These are phyloP conservation scores for Festucalex cinctus DNA, from an alignment of 2,113 vertebrate species.

Conservation along the genomic window DNA sequence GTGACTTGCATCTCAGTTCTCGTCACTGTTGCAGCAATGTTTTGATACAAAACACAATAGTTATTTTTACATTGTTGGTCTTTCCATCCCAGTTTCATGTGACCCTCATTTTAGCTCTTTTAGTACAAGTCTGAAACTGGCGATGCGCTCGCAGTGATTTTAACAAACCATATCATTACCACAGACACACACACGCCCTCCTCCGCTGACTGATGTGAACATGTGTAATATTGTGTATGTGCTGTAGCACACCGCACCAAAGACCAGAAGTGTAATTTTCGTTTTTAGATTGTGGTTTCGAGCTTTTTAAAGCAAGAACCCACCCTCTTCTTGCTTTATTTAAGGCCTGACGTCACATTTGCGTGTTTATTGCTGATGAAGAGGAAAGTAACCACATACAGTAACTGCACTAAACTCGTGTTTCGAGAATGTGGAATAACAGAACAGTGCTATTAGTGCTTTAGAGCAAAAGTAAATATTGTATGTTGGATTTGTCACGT, in stretches of 20 bases:
- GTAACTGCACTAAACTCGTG: constrained; percentile 7
- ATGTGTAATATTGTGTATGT: constrained; percentile 8
- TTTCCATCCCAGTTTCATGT: neutral
- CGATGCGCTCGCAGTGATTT: constrained; percentile 16
- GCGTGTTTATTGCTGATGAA: constrained; percentile 10
- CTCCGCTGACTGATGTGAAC: constrained; percentile 19
- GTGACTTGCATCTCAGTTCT: neutral
- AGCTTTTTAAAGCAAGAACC: constrained; percentile 27
- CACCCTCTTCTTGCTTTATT: constrained; percentile 10
- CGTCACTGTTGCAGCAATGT: neutral
- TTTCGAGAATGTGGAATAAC: constrained; percentile 1
- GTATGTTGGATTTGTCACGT: neutral
- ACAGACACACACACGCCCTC: constrained; percentile 29
- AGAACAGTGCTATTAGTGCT: neutral
- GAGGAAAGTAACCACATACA: constrained; percentile 22
- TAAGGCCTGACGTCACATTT: neutral
- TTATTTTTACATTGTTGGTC: neutral
- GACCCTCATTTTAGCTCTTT: neutral
- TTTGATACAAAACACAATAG: neutral
- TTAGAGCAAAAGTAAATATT: neutral
- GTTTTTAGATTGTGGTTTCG: constrained; percentile 38
- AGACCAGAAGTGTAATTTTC: constrained; percentile 26
- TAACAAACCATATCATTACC: constrained; percentile 57
- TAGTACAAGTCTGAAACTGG: constrained; percentile 22
- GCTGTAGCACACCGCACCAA: constrained; percentile 35